Conservation (phyloP, 2,113 vertebrate genomes). For the Sciurus niger region DNA sequence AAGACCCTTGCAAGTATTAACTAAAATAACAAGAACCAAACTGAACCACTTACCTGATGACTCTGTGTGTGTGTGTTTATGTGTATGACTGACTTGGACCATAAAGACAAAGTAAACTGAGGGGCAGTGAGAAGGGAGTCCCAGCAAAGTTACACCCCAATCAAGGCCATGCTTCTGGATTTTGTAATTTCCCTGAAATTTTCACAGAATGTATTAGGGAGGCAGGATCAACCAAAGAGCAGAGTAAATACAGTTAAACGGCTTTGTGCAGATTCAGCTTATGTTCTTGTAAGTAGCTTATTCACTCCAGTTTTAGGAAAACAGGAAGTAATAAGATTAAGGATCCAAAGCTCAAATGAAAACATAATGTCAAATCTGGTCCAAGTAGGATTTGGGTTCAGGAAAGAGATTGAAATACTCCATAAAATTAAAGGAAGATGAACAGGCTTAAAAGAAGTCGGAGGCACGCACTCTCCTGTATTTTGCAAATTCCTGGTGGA, state of each 20-base stretch:
- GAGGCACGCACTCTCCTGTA: not conserved
- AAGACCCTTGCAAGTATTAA: not conserved
- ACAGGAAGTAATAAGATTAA: constrained; percentile 90
- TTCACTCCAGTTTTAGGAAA: constrained; percentile 88
- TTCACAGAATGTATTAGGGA: constrained; percentile 69
- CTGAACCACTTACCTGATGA: not conserved
- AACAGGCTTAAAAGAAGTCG: constrained; percentile 53
- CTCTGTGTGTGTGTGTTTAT: not conserved
- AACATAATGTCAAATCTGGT: constrained; percentile 83
- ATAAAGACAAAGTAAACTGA: not conserved
- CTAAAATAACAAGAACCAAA: not conserved
- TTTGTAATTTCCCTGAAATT: constrained; percentile 84
- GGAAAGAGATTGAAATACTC: constrained; percentile 71
- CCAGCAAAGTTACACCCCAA: not conserved
- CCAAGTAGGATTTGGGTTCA: constrained; percentile 79
- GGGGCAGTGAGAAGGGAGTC: not conserved
- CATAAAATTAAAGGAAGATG: constrained; percentile 77
- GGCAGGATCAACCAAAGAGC: constrained; percentile 80
- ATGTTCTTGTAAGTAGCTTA: constrained; percentile 88
- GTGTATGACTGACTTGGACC: not conserved
- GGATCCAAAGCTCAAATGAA: constrained; percentile 86
- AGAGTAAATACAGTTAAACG: constrained; percentile 86
- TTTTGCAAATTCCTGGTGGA: constrained; percentile 48
- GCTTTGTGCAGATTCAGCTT: constrained; percentile 85
- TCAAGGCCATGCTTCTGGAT: constrained; percentile 64